These are phyloP conservation scores for Cebuella pygmaea DNA, from an alignment of 2,797 vertebrate species.

Conservation along the genomic window DNA sequence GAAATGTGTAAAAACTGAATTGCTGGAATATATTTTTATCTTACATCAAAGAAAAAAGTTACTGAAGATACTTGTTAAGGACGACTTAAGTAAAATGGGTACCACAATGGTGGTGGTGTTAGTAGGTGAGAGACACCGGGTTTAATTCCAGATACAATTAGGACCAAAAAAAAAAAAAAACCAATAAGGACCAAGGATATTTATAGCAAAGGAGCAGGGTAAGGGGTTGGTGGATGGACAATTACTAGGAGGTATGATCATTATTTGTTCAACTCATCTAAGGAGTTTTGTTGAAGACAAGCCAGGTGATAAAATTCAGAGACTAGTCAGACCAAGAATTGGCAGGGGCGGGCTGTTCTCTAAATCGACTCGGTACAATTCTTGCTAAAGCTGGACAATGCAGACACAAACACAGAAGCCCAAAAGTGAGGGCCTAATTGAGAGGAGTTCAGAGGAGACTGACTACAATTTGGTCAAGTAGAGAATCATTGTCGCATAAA, in stretches of 20 bases:
- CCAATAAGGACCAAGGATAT: neutral
- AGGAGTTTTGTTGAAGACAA: neutral
- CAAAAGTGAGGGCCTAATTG: neutral
- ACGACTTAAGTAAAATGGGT: neutral
- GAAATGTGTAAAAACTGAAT: neutral
- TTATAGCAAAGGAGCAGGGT: neutral
- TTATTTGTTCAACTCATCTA: neutral
- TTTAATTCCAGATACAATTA: neutral
- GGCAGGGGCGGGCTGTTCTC: fast-evolving
- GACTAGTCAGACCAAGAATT: neutral
- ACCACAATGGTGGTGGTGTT: neutral
- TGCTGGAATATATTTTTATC: neutral
- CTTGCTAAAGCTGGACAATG: neutral
- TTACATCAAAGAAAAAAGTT: neutral
- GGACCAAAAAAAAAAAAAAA: no score
- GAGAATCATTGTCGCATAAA: neutral
- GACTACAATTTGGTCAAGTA: neutral
- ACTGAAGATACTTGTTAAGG: neutral
- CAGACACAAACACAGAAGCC: neutral
- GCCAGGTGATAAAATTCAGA: neutral
- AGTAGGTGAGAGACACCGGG: neutral
- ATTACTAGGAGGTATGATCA: neutral
- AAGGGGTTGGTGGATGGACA: neutral
- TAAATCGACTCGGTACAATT: neutral
- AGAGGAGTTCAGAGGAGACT: neutral